These are phyloP conservation scores for Cossypha polioptera DNA, from an alignment of 2,797 vertebrate species.

Conservation along the genomic window DNA sequence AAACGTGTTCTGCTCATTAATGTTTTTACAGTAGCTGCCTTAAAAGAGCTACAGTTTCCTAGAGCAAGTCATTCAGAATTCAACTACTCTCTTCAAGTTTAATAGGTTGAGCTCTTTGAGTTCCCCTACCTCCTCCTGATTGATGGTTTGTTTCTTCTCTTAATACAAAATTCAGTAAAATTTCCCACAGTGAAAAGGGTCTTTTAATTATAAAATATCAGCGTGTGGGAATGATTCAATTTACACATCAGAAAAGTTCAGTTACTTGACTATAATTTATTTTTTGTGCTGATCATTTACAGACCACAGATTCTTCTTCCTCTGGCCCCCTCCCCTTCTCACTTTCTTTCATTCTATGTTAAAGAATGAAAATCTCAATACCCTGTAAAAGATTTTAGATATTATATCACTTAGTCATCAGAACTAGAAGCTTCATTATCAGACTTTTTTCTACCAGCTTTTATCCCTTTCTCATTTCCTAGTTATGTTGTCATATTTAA, in stretches of 20 bases:
- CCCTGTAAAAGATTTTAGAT: background rate
- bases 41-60: constrained; percentile 57
- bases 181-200: constrained; percentile 60
- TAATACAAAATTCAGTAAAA: constrained; percentile 70
- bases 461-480: constrained; percentile 20
- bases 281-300: constrained; percentile 60
- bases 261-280: constrained; percentile 64
- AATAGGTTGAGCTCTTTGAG: constrained; percentile 62
- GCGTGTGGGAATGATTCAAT: constrained; percentile 62
- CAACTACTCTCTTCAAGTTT: constrained; percentile 40
- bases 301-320: constrained; percentile 31
- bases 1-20: constrained; percentile 40
- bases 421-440: background rate
- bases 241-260: constrained; percentile 70
- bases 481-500: constrained; percentile 6
- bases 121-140: constrained; percentile 55
- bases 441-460: background rate
- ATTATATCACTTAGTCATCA: background rate
- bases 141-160: constrained; percentile 70
- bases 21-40: constrained; percentile 36
- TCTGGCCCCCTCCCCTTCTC: background rate
- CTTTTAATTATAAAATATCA: constrained; percentile 74
- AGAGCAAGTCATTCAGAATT: constrained; percentile 53
- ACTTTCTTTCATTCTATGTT: background rate
- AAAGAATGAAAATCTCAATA: constrained; percentile 18